phyloP scores from a whole-genome alignment of 1,140 invertebrate genomes.

The Caenorhabditis brenneri region DNA sequence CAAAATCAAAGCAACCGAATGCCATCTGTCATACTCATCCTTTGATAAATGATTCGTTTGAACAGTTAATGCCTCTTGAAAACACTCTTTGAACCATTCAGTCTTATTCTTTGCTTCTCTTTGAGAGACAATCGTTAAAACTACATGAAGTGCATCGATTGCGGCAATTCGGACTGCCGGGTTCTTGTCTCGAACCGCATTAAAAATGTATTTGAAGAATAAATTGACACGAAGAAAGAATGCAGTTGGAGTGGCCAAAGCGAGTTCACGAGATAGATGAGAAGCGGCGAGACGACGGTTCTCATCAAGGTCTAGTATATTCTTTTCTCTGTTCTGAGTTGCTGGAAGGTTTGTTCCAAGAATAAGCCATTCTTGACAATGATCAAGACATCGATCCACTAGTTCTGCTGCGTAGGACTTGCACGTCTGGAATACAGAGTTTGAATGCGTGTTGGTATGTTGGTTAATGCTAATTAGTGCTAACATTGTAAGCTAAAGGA shows the following conservation, averaged over 20 bases:
- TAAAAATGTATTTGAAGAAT: conserved; percentile 92
- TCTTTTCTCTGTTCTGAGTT: conserved; percentile 38
- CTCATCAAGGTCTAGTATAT: conserved; percentile 29
- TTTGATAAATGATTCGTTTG: not conserved
- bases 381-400: conserved; percentile 59
- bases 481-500: too few species aligned
- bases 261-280: conserved; percentile 87
- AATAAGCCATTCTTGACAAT: conserved; percentile 58
- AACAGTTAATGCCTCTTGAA: conserved; percentile 75
- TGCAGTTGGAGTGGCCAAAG: conserved; percentile 92
- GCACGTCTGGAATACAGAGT: conserved; percentile 61
- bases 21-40: conserved; percentile 81
- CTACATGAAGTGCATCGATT: conserved; percentile 87
- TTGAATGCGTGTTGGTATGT: too few species aligned
- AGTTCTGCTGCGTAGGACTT: conserved; percentile 64
- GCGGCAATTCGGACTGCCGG: conserved; percentile 88
- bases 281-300: conserved; percentile 73
- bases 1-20: conserved; percentile 82
- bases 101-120: conserved; percentile 90
- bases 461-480: too few species aligned
- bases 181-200: conserved; percentile 88
- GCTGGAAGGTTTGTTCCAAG: not conserved
- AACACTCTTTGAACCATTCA: conserved; percentile 84
- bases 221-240: conserved; percentile 96
- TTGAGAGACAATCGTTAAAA: conserved; percentile 89